phyloP scores from a whole-genome alignment of 2,888 invertebrate species.

The Synanthedon formicaeformis region DNA sequence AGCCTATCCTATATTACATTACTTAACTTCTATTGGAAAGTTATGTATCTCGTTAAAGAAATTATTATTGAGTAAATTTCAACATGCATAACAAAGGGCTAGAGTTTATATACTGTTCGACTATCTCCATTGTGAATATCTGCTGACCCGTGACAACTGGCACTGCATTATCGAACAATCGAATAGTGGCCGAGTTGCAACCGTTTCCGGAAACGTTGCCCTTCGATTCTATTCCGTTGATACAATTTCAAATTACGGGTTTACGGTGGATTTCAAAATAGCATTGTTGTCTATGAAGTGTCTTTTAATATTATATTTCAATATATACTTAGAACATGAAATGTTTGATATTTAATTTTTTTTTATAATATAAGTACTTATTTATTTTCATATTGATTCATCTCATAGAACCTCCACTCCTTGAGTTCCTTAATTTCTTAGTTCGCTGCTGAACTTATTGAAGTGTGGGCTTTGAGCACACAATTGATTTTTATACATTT shows the following conservation, averaged over 20 bases:
- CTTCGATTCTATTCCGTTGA: slow-evolving; percentile 3
- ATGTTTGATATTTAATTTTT: too few species aligned
- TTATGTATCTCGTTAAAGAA: background rate
- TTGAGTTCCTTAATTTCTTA: too few species aligned
- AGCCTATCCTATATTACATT: too few species aligned
- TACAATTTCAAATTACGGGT: slow-evolving; percentile 13
- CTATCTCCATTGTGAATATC: slow-evolving; percentile 13
- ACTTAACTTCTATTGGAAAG: too few species aligned
- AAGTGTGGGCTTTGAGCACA: too few species aligned
- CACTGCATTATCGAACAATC: slow-evolving; percentile 13
- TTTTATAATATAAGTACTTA: too few species aligned
- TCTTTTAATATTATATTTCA: too few species aligned
- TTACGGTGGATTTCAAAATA: slow-evolving; percentile 10
- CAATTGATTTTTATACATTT: too few species aligned
- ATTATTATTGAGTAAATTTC: background rate
- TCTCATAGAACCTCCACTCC: too few species aligned
- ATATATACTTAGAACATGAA: too few species aligned
- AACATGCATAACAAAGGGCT: background rate
- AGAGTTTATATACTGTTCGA: background rate
- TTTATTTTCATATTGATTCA: too few species aligned
- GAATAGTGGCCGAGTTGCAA: slow-evolving; percentile 17
- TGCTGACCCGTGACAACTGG: slow-evolving; percentile 19
- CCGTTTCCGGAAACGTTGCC: slow-evolving; percentile 13
- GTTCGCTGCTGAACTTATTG: too few species aligned
- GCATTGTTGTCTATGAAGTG: slow-evolving; percentile 6